A percentile compares a stretch with the other conserved stretches of the same genome.
phyloP scores from a whole-genome alignment of 2,113 vertebrate genomes.

The Lonchura striata region DNA sequence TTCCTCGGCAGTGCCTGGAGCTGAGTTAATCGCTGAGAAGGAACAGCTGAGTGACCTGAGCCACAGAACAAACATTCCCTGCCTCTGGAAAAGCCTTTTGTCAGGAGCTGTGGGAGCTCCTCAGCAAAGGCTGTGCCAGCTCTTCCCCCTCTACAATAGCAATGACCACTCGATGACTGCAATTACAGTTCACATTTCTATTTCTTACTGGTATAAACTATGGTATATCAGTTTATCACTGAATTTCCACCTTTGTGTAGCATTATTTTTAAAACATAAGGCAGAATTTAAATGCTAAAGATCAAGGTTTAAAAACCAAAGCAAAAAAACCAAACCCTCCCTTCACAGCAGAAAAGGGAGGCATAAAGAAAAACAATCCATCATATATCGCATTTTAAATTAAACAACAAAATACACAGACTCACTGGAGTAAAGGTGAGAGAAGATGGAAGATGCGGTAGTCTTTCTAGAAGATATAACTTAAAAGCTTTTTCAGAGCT shows the following conservation, averaged over 20 bases:
- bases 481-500: background rate
- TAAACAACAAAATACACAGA: background rate
- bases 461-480: background rate
- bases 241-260: background rate
- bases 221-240: background rate
- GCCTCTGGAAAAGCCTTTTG: background rate
- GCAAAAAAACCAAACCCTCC: background rate
- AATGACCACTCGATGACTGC: background rate
- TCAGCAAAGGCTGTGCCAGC: background rate
- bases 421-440: background rate
- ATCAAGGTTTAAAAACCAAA: background rate
- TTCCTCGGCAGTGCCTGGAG: background rate
- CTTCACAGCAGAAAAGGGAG: background rate
- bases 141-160: background rate
- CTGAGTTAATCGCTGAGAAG: background rate
- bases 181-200: background rate
- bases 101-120: background rate
- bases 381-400: background rate
- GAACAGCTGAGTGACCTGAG: background rate
- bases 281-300: background rate
- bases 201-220: background rate
- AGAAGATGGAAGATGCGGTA: background rate
- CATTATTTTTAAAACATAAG: background rate
- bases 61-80: background rate
- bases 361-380: background rate